Base-by-base conservation (phyloP, 1,140 invertebrate genomes). In the Meteorus sp. region DNA sequence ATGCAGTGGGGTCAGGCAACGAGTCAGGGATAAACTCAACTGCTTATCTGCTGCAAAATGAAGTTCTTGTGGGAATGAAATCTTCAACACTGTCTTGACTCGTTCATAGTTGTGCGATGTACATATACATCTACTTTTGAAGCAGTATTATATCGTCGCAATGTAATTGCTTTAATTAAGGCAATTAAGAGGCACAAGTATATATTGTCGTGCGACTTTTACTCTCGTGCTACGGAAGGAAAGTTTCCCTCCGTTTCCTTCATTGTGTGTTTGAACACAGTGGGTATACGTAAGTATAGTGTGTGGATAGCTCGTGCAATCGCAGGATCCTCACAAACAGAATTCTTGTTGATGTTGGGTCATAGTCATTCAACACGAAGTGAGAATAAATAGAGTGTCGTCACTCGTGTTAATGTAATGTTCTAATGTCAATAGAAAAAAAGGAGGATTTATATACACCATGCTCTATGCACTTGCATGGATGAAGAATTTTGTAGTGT, bases 21-120 rank as follows among this genome's bases (percentile, higher is more conserved):
- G 35, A 43, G 37, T 55, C 52, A 43, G 20, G 37, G 20, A 55
- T 55, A 55, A 55, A 55, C 52, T 29, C 35, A 43, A 55, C 51
- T 43, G 37, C 37, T 43, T 41, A 27, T 47, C 44, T 47, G 11
- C 20, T n/a, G 4, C 7, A 3, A 8, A n/a, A 13, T 39, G 7
- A 13, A 7, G 7, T 51, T 11, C 15, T 51, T 25, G 50, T 53
- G 50, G 50, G 50, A 53, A 37, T 22, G 52, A 43, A 55, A 27
- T 29, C 13, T 33, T 11, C 29, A 33, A 11, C 29, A 33, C 29
- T 7, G 29, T n/a, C n/a, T n/a, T n/a, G n/a, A n/a, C n/a, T n/a
- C n/a, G n/a, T n/a, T n/a, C n/a, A n/a, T n/a, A n/a, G n/a, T n/a
- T n/a, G n/a, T n/a, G n/a, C n/a, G n/a, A n/a, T n/a, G n/a, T n/a